A percentile compares a stretch with the other conserved stretches of the same genome.
These are phyloP conservation scores for Trichechus manatus DNA, from an alignment of 2,113 vertebrate genomes.

Conservation along the genomic window DNA sequence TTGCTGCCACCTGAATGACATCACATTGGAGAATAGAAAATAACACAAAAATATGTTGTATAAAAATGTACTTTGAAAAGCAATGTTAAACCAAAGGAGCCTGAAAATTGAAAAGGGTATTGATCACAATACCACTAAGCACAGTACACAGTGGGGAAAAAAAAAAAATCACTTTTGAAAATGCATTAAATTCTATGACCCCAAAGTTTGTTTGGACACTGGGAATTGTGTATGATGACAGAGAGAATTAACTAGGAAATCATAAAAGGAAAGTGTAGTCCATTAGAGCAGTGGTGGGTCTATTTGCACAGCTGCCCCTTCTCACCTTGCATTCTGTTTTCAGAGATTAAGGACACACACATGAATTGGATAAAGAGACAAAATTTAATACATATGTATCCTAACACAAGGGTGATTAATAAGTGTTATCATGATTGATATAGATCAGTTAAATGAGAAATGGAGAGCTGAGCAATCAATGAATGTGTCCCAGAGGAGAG, in stretches of 20 bases:
- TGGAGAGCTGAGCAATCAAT: neutral
- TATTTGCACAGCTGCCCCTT: neutral
- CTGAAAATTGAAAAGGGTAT: neutral
- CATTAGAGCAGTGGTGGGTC: too few species aligned
- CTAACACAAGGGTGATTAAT: neutral
- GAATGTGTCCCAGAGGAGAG: neutral
- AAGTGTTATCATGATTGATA: neutral
- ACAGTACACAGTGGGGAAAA: neutral
- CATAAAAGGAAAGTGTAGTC: neutral
- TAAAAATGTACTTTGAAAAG: neutral
- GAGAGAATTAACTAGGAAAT: neutral
- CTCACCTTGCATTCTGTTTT: neutral
- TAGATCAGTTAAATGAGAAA: neutral
- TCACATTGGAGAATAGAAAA: slow-evolving; percentile 10
- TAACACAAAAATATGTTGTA: neutral
- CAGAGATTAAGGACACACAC: neutral
- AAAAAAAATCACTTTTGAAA: neutral
- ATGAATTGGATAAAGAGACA: neutral
- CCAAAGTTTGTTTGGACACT: neutral
- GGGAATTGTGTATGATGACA: neutral
- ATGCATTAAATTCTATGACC: neutral
- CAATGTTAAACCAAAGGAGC: neutral
- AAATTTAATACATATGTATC: neutral
- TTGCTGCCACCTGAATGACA: slow-evolving; percentile 66
- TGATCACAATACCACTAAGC: neutral